Conservation (phyloP, 2,113 vertebrate species). For the Condylura cristata region DNA sequence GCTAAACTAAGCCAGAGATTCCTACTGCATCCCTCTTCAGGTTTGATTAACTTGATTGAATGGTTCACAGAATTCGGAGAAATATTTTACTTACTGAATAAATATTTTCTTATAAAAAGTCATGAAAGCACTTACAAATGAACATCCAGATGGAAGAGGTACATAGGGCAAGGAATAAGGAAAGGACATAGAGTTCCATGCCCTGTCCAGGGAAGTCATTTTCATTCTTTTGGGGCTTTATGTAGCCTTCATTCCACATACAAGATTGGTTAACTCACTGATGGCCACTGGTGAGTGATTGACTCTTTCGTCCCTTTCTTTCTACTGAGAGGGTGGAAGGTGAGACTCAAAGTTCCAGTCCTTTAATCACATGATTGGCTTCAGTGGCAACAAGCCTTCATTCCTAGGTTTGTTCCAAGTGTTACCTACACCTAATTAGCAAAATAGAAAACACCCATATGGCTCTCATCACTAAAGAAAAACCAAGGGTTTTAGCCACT, state of each 20-base stretch:
- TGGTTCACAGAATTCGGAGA: neutral
- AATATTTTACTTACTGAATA: neutral
- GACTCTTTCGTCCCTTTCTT: neutral
- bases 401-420: neutral
- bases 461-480: neutral
- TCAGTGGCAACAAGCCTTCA: neutral
- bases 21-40: neutral
- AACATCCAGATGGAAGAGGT: neutral
- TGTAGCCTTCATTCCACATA: neutral
- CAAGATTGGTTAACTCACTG: neutral
- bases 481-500: neutral
- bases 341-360: neutral
- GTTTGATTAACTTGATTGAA: neutral
- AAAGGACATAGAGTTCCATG: neutral
- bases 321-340: neutral
- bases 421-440: neutral
- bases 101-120: neutral
- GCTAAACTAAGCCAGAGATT: neutral
- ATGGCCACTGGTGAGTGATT: neutral
- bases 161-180: neutral
- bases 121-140: neutral
- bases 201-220: neutral
- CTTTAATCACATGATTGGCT: neutral
- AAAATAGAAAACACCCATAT: neutral
- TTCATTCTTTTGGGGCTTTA: neutral